Percentiles rank a stretch among this genome's conserved stretches.
Conservation (phyloP, 2,113 vertebrate genomes). For the Tetrax tetrax region DNA sequence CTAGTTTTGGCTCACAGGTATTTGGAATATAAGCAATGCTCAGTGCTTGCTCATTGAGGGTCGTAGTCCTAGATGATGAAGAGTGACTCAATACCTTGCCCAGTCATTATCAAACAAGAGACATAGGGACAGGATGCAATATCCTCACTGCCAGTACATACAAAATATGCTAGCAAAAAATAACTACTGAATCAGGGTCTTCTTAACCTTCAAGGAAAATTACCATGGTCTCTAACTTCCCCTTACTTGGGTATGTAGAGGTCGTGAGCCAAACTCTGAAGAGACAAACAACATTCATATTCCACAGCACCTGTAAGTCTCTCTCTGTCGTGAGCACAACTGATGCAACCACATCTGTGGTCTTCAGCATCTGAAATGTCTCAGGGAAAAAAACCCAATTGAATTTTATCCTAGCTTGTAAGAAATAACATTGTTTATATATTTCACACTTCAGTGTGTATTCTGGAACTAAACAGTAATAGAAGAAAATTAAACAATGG, state of each 20-base stretch:
- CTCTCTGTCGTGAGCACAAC: background rate
- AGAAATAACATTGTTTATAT: background rate
- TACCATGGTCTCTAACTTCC: background rate
- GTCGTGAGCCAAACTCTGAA: background rate
- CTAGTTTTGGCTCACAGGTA: constrained; percentile 41
- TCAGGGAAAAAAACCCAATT: background rate
- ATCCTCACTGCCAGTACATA: background rate
- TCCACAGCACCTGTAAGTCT: background rate
- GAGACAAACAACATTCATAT: background rate
- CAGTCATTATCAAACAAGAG: background rate
- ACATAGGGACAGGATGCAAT: background rate
- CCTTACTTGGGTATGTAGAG: background rate
- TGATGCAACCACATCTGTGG: background rate
- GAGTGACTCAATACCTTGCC: background rate
- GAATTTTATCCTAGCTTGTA: background rate
- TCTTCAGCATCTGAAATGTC: background rate
- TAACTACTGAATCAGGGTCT: background rate
- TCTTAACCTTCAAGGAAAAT: background rate
- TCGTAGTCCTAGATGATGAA: background rate
- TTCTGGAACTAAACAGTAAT: background rate
- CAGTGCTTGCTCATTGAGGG: background rate
- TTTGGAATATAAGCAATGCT: constrained; percentile 30
- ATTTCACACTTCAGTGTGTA: background rate
- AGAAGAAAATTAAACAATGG: background rate
- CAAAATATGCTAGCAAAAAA: background rate